Conservation (phyloP, 2,113 vertebrate genomes). For the Otocyon megalotis region DNA sequence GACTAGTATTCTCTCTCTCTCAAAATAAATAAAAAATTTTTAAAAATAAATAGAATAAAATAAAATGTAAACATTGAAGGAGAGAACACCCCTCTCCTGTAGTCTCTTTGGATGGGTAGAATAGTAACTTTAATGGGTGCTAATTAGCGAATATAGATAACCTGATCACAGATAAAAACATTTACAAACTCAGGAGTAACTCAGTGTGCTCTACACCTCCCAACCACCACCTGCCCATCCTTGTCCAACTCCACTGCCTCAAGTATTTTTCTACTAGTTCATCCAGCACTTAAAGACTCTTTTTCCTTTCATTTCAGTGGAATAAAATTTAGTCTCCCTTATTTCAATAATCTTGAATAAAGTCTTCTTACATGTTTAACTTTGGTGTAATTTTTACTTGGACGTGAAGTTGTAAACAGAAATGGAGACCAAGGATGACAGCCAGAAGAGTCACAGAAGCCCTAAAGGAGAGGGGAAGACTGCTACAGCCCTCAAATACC, state of each 20-base stretch:
- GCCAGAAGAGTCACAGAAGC: neutral
- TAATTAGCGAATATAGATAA: too few relatives aligned
- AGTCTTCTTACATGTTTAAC: neutral
- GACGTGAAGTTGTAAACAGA: neutral
- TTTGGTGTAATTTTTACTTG: neutral
- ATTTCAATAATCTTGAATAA: neutral
- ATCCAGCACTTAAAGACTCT: neutral
- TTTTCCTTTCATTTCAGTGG: neutral
- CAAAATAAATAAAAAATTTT: neutral
- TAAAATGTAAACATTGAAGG: neutral
- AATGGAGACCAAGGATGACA: neutral
- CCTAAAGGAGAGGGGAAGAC: neutral
- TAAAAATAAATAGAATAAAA: neutral
- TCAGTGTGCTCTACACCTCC: too few relatives aligned
- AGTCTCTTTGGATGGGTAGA: too few relatives aligned
- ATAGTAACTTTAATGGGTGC: neutral
- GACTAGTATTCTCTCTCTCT: neutral
- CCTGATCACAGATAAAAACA: neutral
- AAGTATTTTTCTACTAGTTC: neutral
- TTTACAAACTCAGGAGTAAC: neutral
- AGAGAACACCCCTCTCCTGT: neutral
- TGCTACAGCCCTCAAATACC: neutral
- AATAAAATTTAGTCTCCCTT: neutral
- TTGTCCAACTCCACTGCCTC: neutral
- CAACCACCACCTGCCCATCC: neutral